Evolutionary conservation across 1,140 invertebrate species (phyloP).

Genomic region (Drosophila yakuba): DNA sequence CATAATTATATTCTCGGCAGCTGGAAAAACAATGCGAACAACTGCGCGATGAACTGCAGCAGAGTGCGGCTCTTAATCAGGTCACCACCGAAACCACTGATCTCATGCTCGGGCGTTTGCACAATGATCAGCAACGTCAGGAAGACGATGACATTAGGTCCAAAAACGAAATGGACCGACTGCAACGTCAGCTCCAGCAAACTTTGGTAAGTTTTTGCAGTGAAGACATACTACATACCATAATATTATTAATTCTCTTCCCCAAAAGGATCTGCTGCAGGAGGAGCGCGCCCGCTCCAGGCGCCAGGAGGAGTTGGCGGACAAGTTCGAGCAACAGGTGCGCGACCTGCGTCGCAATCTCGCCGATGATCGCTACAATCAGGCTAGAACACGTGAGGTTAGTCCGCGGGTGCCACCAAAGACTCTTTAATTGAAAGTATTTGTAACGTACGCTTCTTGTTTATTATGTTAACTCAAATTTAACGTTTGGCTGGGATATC

Average conservation of each 20-base stretch:
- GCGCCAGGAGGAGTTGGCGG: conserved; percentile 63
- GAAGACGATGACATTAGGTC: conserved; percentile 51
- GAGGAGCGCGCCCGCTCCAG: conserved; percentile 59
- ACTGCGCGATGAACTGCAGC: conserved; percentile 58
- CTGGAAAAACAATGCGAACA: conserved; percentile 57
- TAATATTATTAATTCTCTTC: neutral
- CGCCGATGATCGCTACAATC: conserved; percentile 72
- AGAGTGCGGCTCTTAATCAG: conserved; percentile 46
- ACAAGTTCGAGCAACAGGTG: conserved; percentile 63
- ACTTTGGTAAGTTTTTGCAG: conserved; percentile 53
- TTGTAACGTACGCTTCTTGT: neutral
- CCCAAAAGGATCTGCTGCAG: conserved; percentile 52
- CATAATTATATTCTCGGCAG: conserved; percentile 21
- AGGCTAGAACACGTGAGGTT: conserved; percentile 51
- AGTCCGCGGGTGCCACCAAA: conserved; percentile 50
- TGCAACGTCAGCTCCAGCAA: conserved; percentile 52
- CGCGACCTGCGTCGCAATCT: conserved; percentile 70
- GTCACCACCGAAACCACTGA: conserved; percentile 67
- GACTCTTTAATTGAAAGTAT: conserved; percentile 32
- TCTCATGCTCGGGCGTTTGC: conserved; percentile 60
- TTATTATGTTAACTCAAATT: conserved; percentile 31
- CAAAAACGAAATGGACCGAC: conserved; percentile 63
- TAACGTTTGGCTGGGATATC: conserved; percentile 27
- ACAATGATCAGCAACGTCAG: conserved; percentile 68
- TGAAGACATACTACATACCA: too few relatives aligned